These are phyloP conservation scores for Peromyscus nudipes DNA, from an alignment of 2,797 vertebrate genomes.

Conservation along the genomic window DNA sequence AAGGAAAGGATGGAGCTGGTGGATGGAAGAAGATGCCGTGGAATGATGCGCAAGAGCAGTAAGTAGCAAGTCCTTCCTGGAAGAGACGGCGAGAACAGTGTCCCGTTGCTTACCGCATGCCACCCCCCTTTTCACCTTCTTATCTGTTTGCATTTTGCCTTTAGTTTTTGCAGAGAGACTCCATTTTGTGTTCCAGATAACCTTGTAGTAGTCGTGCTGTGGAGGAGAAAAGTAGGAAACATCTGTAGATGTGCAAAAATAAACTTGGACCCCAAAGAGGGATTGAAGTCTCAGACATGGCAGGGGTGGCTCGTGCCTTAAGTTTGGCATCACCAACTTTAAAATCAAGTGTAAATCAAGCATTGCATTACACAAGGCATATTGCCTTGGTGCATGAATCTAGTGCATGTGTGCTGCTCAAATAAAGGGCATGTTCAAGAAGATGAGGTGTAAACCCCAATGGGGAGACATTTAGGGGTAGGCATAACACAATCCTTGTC, in stretches of 20 bases:
- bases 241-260: slow-evolving; percentile 12
- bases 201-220: not conserved
- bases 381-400: slow-evolving; percentile 56
- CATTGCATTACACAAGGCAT: slow-evolving; percentile 16
- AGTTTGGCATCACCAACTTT: slow-evolving; percentile 1
- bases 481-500: not conserved
- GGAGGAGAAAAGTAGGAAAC: slow-evolving; percentile 22
- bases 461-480: slow-evolving; percentile 20
- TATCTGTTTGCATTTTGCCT: not conserved
- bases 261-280: slow-evolving; percentile 44
- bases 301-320: slow-evolving; percentile 51
- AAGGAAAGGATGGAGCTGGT: not conserved
- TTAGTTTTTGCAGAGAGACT: slow-evolving; percentile 1
- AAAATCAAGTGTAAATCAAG: slow-evolving; percentile 66
- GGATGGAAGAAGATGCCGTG: not conserved
- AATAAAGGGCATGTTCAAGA: slow-evolving; percentile 48
- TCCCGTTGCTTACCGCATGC: not conserved
- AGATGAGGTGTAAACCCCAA: not conserved
- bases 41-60: not conserved
- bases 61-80: not conserved
- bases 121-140: not conserved
- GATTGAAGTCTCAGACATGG: slow-evolving; percentile 3
- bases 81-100: not conserved
- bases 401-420: not conserved
- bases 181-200: slow-evolving; percentile 9